These are phyloP conservation scores for Trileptium ribeirensis DNA, from an alignment of 2,888 invertebrate species.

Conservation along the genomic window DNA sequence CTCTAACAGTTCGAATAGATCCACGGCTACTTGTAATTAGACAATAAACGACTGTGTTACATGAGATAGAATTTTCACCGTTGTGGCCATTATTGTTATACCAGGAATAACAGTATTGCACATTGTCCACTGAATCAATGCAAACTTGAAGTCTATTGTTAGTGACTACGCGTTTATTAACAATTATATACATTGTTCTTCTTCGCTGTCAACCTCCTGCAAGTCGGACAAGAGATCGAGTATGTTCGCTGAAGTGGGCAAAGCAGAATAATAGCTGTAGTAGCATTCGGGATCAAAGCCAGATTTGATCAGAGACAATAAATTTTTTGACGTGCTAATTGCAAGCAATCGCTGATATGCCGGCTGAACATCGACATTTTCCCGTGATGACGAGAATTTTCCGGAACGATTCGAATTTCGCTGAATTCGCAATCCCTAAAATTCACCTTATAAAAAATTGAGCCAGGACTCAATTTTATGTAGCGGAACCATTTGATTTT, in stretches of 20 bases:
- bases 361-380: too few relatives aligned
- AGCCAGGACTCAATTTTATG: not conserved
- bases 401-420: not conserved
- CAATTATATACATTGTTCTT: too few relatives aligned
- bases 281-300: not conserved
- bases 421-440: not conserved
- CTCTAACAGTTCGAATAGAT: too few relatives aligned
- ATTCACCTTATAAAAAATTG: not conserved
- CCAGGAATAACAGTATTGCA: too few relatives aligned
- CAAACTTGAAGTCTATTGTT: too few relatives aligned
- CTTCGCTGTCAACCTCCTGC: too few relatives aligned
- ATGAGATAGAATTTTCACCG: too few relatives aligned
- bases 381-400: not conserved
- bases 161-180: too few relatives aligned
- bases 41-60: too few relatives aligned
- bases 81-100: too few relatives aligned
- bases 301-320: not conserved
- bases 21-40: too few relatives aligned
- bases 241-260: not conserved
- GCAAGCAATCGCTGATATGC: not conserved
- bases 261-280: not conserved
- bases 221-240: not conserved
- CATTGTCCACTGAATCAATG: too few relatives aligned
- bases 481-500: not conserved
- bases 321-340: not conserved